phyloP scores from a whole-genome alignment of 2,113 vertebrate genomes.

The Nicator chloris region DNA sequence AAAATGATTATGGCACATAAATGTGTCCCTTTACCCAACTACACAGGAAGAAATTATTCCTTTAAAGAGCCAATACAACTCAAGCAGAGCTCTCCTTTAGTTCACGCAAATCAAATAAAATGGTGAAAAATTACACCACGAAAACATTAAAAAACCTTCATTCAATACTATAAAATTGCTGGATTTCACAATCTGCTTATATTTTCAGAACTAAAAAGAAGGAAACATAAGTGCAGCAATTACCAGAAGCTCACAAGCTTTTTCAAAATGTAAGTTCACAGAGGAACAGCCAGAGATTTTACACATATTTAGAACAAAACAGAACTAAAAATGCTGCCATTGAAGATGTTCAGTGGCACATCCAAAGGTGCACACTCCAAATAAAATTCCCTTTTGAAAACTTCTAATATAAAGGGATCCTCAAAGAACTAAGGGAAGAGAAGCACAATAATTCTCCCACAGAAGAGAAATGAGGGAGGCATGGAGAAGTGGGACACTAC shows the following conservation, averaged over 20 bases:
- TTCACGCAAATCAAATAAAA: not conserved
- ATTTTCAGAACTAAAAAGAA: not conserved
- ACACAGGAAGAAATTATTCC: not conserved
- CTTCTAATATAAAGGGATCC: not conserved
- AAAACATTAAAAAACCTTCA: not conserved
- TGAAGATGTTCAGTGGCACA: not conserved
- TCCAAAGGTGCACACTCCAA: not conserved
- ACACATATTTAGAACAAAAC: not conserved
- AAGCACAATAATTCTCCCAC: not conserved
- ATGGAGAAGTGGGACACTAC: not conserved
- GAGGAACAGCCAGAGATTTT: not conserved
- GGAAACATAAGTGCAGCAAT: not conserved
- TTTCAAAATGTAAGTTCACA: not conserved
- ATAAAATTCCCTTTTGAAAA: not conserved
- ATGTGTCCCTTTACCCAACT: not conserved
- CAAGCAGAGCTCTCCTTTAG: not conserved
- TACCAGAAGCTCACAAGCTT: not conserved
- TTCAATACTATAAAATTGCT: not conserved
- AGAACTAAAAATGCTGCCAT: not conserved
- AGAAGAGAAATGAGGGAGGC: not conserved
- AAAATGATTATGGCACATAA: not conserved
- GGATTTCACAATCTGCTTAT: not conserved
- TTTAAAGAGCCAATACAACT: not conserved
- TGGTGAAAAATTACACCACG: not conserved
- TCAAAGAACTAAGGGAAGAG: not conserved